Percentiles rank a stretch among this genome's conserved stretches.
Conservation (phyloP, 2,797 vertebrate species). For the Miichthys miiuy region DNA sequence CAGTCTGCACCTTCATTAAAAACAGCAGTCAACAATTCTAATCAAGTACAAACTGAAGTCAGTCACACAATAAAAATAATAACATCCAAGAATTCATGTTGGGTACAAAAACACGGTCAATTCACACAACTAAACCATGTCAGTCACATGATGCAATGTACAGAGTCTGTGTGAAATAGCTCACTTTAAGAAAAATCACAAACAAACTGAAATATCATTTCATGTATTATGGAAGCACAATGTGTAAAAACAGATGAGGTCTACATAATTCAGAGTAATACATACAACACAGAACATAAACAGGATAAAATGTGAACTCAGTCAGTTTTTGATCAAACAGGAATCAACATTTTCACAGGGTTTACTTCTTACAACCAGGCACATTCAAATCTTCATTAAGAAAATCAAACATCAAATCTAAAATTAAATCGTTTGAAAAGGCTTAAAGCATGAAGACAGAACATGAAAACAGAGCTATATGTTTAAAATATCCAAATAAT, state of each 20-base stretch:
- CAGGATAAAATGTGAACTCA: conserved; percentile 75
- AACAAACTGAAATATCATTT: background rate
- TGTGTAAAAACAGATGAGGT: conserved; percentile 29
- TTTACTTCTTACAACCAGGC: no score
- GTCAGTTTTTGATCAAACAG: conserved; percentile 7
- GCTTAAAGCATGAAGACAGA: conserved; percentile 17
- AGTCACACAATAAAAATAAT: no score
- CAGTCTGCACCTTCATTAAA: background rate
- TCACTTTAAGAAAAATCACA: background rate
- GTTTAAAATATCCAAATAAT: conserved; percentile 54
- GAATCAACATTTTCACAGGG: conserved; percentile 18
- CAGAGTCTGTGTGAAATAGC: background rate
- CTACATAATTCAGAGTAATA: conserved; percentile 66
- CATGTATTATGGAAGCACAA: background rate
- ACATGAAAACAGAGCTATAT: background rate
- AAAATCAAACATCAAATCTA: conserved; percentile 32
- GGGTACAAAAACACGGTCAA: background rate
- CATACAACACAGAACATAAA: conserved; percentile 28
- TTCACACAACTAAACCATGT: background rate
- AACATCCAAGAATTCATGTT: background rate
- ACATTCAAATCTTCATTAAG: conserved; percentile 67
- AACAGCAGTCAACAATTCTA: background rate
- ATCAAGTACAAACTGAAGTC: background rate
- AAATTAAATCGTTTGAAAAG: conserved; percentile 36
- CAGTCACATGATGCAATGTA: no score